Evolutionary conservation across 2,797 vertebrate genomes (phyloP), one percentile per base, ranked within the genome.

Genomic region (Betta splendens): DNA sequence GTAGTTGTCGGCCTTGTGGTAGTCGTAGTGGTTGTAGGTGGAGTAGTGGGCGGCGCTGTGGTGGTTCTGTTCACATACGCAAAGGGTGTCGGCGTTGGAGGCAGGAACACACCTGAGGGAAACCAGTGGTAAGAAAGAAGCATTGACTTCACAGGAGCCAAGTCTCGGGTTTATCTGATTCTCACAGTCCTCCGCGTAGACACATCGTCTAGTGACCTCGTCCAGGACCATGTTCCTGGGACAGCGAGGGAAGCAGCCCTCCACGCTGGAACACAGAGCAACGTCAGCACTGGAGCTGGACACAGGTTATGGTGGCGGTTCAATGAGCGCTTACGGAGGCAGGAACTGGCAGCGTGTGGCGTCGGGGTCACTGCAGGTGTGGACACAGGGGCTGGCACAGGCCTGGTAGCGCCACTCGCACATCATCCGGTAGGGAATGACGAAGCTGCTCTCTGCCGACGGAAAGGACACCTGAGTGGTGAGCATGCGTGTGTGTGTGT

Each of bases 151-250:
- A 44, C 32, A 22, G 23, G 39, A 29, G 3, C n/a, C 9, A 26
- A 28, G n/a, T n/a, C n/a, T n/a, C n/a, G n/a, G n/a, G n/a, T n/a
- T 20, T 2, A 18, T 26, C 11, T 0, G 1, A 37, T 13, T 95
- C 97, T 95, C 89, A 99, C 98, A 99, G 80, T 99, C 98, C 85
- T 94, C 95, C 61, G 80, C 89, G 88, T 97, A 96, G 69, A 99
- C 98, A 84, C 98, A 99, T 90, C 95, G 94, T 77, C 94, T 91
- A 8, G 97, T 98, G 81, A 97, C 69, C 64, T 98, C 97, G 88
- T 99, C 98, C 20, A 99, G 92, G 50, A 99, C 92, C 98, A 99
- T 98, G 66, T 89, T 89, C 85, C 92, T 94, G 46, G 98, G 97
- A 82, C 98, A 99, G 38, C 94, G 92, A 1, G 96, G 96, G 82